Evolutionary conservation across 2,888 invertebrate genomes (phyloP), one percentile per base, ranked within the genome.

Genomic region (Heliconius hortense): DNA sequence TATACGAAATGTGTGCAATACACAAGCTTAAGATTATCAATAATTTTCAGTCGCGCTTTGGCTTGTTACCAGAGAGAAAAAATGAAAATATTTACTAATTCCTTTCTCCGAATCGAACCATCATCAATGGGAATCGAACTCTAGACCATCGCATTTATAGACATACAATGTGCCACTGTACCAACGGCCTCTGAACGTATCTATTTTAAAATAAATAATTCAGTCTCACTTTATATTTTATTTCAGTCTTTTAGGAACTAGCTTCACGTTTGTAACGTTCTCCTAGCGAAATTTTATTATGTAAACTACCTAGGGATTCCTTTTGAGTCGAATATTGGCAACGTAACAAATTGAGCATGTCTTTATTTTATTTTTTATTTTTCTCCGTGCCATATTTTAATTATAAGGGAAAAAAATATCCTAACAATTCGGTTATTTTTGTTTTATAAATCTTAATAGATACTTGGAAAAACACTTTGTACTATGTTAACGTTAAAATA

Each of bases 341-440:
- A n/a, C 5, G 13, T n/a, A 64, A 35, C 64, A 64, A 64, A 64
- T 64, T 64, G 64, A 35, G 64, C 64, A n/a, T n/a, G 35, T 35
- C 35, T 35, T 64, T 11, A 31, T 56, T n/a, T 53, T n/a, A 48
- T 48, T 64, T 39, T 24, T 24, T 39, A 24, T 66, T 26, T 39
- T 24, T 8, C 24, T 66, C 15, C 39, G 26, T 7, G 15, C 15
- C 24, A 15, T 24, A 66, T 66, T 43, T 66, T 66, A 15, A 43
- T 66, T 39, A 64, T 64, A 39, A 64, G n/a, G n/a, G 4, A 64
- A 64, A 35, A 66, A 24, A n/a, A 7, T 66, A 39, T 13, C 3
- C 8, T 11, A 0, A 26, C 7, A 26, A 66, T 66, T 43, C 15
- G 39, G 24, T 66, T 66, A 24, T 43, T 66, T 39, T 66, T 24